Percentiles rank a stretch among this genome's conserved stretches.
These are phyloP conservation scores for Protobothrops flavoviridis DNA, from an alignment of 2,113 vertebrate genomes.

Conservation along the genomic window DNA sequence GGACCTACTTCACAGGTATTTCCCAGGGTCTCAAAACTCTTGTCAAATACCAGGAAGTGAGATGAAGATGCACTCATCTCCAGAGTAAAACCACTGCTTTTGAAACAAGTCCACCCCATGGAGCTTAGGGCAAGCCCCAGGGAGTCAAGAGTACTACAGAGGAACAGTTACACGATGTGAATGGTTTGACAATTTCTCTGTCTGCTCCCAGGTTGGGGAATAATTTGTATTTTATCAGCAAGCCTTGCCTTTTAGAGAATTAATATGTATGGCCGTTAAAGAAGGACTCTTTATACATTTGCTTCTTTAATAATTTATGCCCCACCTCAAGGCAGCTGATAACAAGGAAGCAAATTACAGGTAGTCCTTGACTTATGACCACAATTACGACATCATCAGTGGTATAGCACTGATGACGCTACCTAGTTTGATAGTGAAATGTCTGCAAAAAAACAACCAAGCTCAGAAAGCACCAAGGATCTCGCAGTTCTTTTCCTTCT, in stretches of 20 bases:
- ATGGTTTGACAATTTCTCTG: not conserved
- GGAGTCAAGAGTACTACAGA: not conserved
- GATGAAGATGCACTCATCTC: not conserved
- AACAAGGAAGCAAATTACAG: not conserved
- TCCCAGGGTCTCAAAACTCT: not conserved
- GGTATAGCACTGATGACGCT: no score
- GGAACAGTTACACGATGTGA: not conserved
- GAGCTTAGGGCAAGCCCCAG: not conserved
- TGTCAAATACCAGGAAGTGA: not conserved
- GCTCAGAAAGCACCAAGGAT: no score
- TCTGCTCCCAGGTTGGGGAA: not conserved
- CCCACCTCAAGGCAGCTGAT: not conserved
- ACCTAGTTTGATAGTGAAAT: no score
- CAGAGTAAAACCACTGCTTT: not conserved
- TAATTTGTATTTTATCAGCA: not conserved
- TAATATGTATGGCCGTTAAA: not conserved
- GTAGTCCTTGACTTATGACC: not conserved
- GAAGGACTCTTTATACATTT: not conserved
- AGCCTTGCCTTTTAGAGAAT: not conserved
- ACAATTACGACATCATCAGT: not conserved
- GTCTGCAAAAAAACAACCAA: no score
- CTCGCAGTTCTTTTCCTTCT: no score
- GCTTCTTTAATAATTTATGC: not conserved
- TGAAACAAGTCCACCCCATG: not conserved
- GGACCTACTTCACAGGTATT: conserved; percentile 65